These are phyloP conservation scores for Platerodrilus igneus DNA, from an alignment of 2,888 invertebrate genomes.

Conservation along the genomic window DNA sequence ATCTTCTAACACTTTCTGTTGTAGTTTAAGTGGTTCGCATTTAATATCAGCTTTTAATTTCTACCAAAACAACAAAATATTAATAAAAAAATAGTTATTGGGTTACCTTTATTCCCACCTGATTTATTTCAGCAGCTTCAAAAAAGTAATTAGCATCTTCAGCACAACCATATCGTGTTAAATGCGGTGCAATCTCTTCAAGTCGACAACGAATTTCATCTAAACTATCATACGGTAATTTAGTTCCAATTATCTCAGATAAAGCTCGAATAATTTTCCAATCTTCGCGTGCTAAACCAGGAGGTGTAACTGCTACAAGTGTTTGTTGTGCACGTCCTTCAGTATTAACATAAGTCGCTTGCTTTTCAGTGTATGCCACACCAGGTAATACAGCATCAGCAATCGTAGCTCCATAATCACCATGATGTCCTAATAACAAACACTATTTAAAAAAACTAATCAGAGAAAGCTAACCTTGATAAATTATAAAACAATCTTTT, in stretches of 20 bases:
- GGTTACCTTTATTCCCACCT: constrained; percentile 53
- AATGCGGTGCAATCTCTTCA: constrained; percentile 82
- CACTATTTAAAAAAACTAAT: constrained; percentile 8
- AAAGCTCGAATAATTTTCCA: constrained; percentile 98
- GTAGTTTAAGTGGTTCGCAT: constrained; percentile 59
- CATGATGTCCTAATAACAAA: constrained; percentile 76
- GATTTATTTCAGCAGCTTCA: constrained; percentile 70
- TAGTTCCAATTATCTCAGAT: constrained; percentile 74
- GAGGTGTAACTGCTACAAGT: constrained; percentile 79
- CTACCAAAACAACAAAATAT: constrained; percentile 3
- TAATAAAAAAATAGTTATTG: not conserved
- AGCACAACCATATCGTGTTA: constrained; percentile 77
- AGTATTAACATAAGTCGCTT: constrained; percentile 95
- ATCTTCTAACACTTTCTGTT: constrained; percentile 74
- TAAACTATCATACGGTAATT: constrained; percentile 76
- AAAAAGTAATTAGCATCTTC: constrained; percentile 81
- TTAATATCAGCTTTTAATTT: constrained; percentile 36
- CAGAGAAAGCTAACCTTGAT: constrained; percentile 69
- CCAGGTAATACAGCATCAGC: constrained; percentile 94
- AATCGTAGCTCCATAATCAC: constrained; percentile 86
- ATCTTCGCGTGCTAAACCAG: constrained; percentile 90
- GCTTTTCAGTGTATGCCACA: constrained; percentile 98
- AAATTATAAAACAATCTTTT: constrained; percentile 79
- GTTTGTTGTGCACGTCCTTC: constrained; percentile 96
- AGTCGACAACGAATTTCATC: constrained; percentile 78